Evolutionary conservation across 2,113 vertebrate genomes (phyloP).

Genomic region (Microcebus tavaratra): DNA sequence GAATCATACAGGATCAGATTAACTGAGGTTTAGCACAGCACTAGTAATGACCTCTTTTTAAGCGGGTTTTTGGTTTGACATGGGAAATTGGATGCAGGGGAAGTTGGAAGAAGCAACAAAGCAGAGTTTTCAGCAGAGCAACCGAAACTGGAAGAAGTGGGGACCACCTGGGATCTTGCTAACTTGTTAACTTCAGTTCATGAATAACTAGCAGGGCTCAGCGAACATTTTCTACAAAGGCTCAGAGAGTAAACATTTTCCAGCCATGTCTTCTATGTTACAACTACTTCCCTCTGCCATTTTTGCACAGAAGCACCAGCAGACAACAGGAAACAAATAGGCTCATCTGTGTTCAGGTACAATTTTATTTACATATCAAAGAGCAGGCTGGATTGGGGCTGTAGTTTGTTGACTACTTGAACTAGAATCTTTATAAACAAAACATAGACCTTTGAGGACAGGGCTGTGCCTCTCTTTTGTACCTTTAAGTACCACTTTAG

Average conservation of each 20-base stretch:
- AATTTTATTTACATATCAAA: neutral
- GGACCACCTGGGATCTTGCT: neutral
- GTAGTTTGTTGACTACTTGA: neutral
- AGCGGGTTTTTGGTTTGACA: neutral
- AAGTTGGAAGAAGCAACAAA: neutral
- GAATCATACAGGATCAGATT: neutral
- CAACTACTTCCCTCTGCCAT: neutral
- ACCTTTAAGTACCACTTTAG: neutral
- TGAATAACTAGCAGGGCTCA: neutral
- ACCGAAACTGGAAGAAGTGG: neutral
- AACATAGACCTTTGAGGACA: neutral
- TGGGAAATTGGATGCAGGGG: neutral
- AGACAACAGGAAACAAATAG: neutral
- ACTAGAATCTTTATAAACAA: conserved; percentile 23
- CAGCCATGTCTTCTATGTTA: neutral
- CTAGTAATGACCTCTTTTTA: neutral
- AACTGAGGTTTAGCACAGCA: neutral
- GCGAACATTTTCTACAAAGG: conserved; percentile 8
- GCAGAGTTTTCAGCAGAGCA: neutral
- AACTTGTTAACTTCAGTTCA: neutral
- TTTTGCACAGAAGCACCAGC: neutral
- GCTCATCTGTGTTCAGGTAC: neutral
- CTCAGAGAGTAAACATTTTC: neutral
- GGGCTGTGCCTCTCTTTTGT: neutral
- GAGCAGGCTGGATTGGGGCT: neutral